phyloP scores from a whole-genome alignment of 2,888 invertebrate species.

The Camponotus fellah region DNA sequence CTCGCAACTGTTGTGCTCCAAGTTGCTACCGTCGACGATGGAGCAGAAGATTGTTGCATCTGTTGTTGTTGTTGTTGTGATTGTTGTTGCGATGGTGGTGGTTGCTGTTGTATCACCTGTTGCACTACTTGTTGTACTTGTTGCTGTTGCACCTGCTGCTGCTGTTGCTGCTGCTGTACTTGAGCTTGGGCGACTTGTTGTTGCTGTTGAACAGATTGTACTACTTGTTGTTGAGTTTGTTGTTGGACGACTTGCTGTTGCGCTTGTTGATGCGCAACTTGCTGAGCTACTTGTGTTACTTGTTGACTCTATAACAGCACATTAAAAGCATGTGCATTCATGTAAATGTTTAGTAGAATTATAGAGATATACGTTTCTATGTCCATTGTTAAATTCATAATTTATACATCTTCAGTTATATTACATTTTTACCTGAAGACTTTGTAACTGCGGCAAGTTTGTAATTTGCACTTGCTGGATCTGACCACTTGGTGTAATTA shows the following conservation, averaged over 20 bases:
- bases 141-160: constrained; percentile 77
- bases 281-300: constrained; percentile 81
- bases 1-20: constrained; percentile 84
- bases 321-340: not conserved
- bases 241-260: constrained; percentile 80
- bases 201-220: constrained; percentile 78
- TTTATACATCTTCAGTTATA: not conserved
- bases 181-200: constrained; percentile 79
- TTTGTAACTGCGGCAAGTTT: constrained; percentile 87
- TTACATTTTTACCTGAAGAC: constrained; percentile 80
- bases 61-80: constrained; percentile 73
- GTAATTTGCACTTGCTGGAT: constrained; percentile 96
- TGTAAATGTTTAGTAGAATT: not conserved
- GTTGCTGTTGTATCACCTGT: constrained; percentile 76
- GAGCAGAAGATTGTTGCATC: constrained; percentile 84
- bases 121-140: constrained; percentile 78
- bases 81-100: constrained; percentile 76
- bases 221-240: constrained; percentile 77
- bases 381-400: not conserved
- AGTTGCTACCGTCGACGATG: constrained; percentile 82
- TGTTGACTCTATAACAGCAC: constrained; percentile 80
- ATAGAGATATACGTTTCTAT: not conserved
- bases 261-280: constrained; percentile 77
- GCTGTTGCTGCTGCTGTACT: constrained; percentile 74
- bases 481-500: constrained; percentile 95